Percentiles rank a stretch among this genome's conserved stretches.
phyloP scores from a whole-genome alignment of 1,140 invertebrate species.

The Dreissena polymorpha region DNA sequence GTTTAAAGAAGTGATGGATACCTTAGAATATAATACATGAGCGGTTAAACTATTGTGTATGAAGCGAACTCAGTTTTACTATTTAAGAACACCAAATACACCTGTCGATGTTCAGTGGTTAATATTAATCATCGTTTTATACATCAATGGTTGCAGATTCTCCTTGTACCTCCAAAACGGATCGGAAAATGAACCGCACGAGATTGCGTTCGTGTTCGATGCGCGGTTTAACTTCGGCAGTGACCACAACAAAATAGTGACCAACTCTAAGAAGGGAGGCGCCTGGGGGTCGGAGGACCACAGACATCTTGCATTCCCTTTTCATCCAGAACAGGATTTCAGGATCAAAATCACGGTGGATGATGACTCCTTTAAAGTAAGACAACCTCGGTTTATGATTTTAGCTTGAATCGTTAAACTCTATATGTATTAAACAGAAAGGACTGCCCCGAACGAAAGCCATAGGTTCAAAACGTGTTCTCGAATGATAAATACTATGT shows the following conservation, averaged over 20 bases:
- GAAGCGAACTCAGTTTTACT: too few relatives aligned
- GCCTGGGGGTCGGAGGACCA: slow-evolving; percentile 88
- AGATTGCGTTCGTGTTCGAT: slow-evolving; percentile 62
- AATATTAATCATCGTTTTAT: too few relatives aligned
- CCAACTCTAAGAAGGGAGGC: slow-evolving; percentile 86
- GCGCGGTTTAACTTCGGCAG: slow-evolving; percentile 60
- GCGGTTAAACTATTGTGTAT: too few relatives aligned
- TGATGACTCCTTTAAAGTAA: slow-evolving; percentile 80
- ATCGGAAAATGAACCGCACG: slow-evolving; percentile 41
- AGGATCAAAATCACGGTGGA: slow-evolving; percentile 81
- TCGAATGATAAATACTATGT: too few relatives aligned
- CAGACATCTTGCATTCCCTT: slow-evolving; percentile 83
- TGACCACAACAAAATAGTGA: slow-evolving; percentile 82
- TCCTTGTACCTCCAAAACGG: slow-evolving; percentile 54
- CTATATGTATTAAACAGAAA: too few relatives aligned
- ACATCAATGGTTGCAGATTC: slow-evolving; percentile 38
- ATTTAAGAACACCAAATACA: too few relatives aligned
- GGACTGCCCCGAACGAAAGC: too few relatives aligned
- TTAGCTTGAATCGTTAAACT: too few relatives aligned
- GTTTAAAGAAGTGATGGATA: too few relatives aligned
- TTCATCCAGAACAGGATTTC: slow-evolving; percentile 87
- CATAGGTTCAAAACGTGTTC: too few relatives aligned
- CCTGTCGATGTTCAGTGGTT: too few relatives aligned
- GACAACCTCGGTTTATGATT: neutral
- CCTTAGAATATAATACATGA: too few relatives aligned